Evolutionary conservation across 2,113 vertebrate species (phyloP), one percentile per base, ranked within the genome.

Genomic region (Pluvianellus socialis): DNA sequence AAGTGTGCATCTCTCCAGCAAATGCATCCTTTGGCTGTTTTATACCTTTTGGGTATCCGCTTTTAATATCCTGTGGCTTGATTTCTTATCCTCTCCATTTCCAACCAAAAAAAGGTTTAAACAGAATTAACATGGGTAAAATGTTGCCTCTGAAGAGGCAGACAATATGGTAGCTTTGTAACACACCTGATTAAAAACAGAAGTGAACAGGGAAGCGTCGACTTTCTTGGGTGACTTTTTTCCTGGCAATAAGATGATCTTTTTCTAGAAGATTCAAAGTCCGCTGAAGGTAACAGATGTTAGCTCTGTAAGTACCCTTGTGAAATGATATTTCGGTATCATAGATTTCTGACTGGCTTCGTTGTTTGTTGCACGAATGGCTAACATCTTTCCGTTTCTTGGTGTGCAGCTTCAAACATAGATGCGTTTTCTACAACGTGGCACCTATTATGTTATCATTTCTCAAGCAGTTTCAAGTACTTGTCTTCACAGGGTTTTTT

Each of bases 181-280:
- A 38, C 9, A 58, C 27, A 32, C 35, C 32, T 27, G 62, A 27
- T 58, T 58, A 82, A 82, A 89, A 72, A 21, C 50, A 49, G 35
- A 50, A 87, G 65, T 33, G 33, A 49, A 45, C 38, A 26, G 27
- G 32, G 38, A 35, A 42, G 66, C 28, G 44, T 12, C 10, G 85
- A 23, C 52, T 74, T 75, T 26, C 9, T 38, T 44, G 28, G 77
- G 40, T 77, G 67, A 77, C 75, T 79, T 61, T 91, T 75, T 86
- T 40, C 62, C 28, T 72, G 62, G 38, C 22, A 55, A 32, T 61
- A 28, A 72, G 52, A 28, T 49, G 28, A 44, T 89, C 6, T 61
- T 70, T 73, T 94, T 76, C 80, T 79, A 68, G 84, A 92, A 97
- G 82, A 85, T 72, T 35, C 70, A 14, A 27, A 87, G 40, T 68